phyloP scores from a whole-genome alignment of 2,797 vertebrate species.

The Lates japonicus region DNA sequence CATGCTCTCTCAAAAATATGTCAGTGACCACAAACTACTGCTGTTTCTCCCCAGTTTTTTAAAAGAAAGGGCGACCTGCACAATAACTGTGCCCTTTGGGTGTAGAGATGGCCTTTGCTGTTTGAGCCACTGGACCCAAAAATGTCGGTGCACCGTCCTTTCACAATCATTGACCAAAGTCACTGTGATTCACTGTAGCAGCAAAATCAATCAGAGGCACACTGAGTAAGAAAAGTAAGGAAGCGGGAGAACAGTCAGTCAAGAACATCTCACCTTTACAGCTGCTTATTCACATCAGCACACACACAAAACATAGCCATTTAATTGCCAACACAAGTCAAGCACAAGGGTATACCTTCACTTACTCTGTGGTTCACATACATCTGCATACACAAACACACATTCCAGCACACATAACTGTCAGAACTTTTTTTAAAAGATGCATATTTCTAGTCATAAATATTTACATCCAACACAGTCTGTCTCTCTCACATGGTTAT shows the following conservation, averaged over 20 bases:
- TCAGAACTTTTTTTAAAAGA: conserved; percentile 20
- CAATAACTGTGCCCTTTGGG: conserved; percentile 34
- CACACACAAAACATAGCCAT: conserved; percentile 1
- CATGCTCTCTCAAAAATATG: neutral
- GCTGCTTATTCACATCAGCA: conserved; percentile 13
- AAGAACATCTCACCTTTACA: conserved; percentile 5
- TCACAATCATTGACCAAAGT: conserved; percentile 34
- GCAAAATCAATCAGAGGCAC: conserved; percentile 60
- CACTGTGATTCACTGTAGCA: conserved; percentile 31
- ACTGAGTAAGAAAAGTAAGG: conserved; percentile 24
- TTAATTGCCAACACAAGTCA: neutral
- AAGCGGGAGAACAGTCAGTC: conserved; percentile 12
- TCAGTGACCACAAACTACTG: conserved; percentile 8
- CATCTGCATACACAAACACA: neutral
- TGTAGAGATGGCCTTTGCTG: conserved; percentile 38
- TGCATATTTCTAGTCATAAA: conserved; percentile 37
- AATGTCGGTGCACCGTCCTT: conserved; percentile 33
- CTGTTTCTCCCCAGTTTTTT: neutral
- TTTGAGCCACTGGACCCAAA: conserved; percentile 44
- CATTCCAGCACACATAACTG: neutral
- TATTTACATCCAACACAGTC: conserved; percentile 38
- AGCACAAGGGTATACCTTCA: neutral
- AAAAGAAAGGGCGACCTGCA: neutral
- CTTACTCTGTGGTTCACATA: conserved; percentile 1
- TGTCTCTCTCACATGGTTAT: conserved; percentile 6